Base-by-base conservation (phyloP, 1,140 invertebrate species). In the Eufriesea mexicana region DNA sequence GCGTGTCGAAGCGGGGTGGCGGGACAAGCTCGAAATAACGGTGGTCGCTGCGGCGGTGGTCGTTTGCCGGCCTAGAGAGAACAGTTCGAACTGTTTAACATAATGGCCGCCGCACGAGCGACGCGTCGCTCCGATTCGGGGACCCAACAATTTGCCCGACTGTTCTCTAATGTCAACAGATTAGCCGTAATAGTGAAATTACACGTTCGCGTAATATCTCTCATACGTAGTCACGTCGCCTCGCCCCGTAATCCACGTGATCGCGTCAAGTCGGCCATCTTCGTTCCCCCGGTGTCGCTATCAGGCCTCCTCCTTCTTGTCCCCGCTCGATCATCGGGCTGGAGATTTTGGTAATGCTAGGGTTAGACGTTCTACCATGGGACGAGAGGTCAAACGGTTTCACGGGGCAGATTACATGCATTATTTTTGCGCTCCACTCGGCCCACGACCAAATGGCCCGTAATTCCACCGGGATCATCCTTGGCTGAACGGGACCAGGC, bases 171-270 rank as follows among this genome's bases (percentile, higher is more conserved):
- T 94, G 93, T 94, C 93, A 94, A 94, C 93, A 94, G 93, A 94
- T 94, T 94, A 93, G 91, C 90, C 86, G 91, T 94, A 93, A 94
- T 94, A 92, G 90, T 93, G 91, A 94, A 94, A 94, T 94, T 94
- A 94, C 93, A 93, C 86, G 92, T 92, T 93, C 90, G 88, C 76
- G 90, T 91, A 88, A 88, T 79, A 66, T 89, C 90, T 86, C 90
- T 84, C 88, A 85, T 90, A 83, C 77, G 86, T 80, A 90, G 89
- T 89, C 91, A 91, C 91, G 90, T 91, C 88, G 88, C 49, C 81
- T 89, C 86, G 66, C 83, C 79, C 84, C 35, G 85, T 87, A 90
- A 91, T 90, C 84, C 88, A 86, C 80, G 86, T 91, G 89, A 91
- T 91, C 89, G 88, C 74, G 86, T 84, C 74, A 45, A 73, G 64